Conservation (phyloP, 2,113 vertebrate species). For the Sinocyclocheilus rhinocerous region DNA sequence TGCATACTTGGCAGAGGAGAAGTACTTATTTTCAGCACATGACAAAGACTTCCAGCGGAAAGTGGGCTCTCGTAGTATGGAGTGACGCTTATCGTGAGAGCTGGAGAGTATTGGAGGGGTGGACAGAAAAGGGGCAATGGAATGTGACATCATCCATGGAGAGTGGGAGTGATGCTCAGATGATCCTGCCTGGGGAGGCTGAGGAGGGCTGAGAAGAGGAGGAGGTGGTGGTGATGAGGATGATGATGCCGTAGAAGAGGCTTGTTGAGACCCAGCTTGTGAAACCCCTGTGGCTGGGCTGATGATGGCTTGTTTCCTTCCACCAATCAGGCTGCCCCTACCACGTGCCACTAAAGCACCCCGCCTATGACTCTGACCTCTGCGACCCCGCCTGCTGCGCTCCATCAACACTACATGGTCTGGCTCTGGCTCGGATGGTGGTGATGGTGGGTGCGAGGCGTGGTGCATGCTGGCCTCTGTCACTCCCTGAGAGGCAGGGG, state of each 20-base stretch:
- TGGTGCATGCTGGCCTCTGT: constrained; percentile 75
- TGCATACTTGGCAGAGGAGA: constrained; percentile 98
- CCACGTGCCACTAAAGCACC: constrained; percentile 70
- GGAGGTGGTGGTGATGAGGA: constrained; percentile 91
- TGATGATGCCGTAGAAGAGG: constrained; percentile 83
- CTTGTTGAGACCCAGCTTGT: constrained; percentile 78
- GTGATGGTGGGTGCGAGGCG: constrained; percentile 75
- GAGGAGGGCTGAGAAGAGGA: constrained; percentile 85
- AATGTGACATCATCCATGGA: constrained; percentile 90
- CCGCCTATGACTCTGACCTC: constrained; percentile 73
- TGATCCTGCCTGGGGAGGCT: constrained; percentile 76
- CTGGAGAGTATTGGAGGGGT: constrained; percentile 77
- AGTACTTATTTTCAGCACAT: constrained; percentile 89
- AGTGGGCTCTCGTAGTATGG: constrained; percentile 92
- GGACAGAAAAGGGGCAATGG: constrained; percentile 86
- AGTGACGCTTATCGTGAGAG: constrained; percentile 90
- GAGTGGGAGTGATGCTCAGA: constrained; percentile 84
- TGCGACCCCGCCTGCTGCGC: constrained; percentile 78
- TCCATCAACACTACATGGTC: constrained; percentile 68
- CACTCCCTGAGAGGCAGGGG: constrained; percentile 75
- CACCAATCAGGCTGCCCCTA: constrained; percentile 75
- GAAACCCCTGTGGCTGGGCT: constrained; percentile 77
- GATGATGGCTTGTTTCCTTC: constrained; percentile 80
- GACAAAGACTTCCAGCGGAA: constrained; percentile 96
- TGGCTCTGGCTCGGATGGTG: constrained; percentile 80